phyloP scores from a whole-genome alignment of 2,888 invertebrate species.

The Cephonodes hylas region DNA sequence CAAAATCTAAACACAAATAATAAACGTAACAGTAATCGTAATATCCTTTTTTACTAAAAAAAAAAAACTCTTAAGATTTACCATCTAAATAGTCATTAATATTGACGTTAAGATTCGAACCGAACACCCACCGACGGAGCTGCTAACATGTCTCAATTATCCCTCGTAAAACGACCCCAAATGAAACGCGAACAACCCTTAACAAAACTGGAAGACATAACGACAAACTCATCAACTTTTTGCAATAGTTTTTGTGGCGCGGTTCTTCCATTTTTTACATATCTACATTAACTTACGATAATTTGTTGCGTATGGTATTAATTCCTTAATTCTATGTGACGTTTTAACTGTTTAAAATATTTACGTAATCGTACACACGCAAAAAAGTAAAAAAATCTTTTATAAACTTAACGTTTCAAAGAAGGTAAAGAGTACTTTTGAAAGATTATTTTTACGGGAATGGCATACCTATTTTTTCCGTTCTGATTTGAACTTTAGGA shows the following conservation, averaged over 20 bases:
- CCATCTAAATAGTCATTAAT: background rate
- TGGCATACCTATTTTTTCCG: no score
- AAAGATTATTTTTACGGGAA: no score
- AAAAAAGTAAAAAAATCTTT: no score
- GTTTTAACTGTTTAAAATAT: background rate
- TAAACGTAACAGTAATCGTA: no score
- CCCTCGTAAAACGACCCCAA: slow-evolving; percentile 30
- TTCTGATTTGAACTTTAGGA: no score
- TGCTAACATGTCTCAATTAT: background rate
- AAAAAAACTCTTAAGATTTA: no score
- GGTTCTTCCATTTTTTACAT: background rate
- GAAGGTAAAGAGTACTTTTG: no score
- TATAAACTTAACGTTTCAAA: no score
- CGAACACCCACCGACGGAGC: background rate
- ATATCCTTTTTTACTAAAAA: no score
- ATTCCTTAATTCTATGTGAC: background rate
- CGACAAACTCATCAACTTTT: slow-evolving; percentile 26
- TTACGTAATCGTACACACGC: no score
- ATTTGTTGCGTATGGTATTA: background rate
- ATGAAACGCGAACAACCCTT: slow-evolving; percentile 24
- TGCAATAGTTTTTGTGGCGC: slow-evolving; percentile 12
- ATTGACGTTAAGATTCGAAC: background rate
- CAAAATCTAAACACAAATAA: no score
- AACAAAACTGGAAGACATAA: slow-evolving; percentile 22
- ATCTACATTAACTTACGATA: background rate